These are phyloP conservation scores for Macrophya annulata DNA, from an alignment of 2,888 invertebrate genomes.

Conservation along the genomic window DNA sequence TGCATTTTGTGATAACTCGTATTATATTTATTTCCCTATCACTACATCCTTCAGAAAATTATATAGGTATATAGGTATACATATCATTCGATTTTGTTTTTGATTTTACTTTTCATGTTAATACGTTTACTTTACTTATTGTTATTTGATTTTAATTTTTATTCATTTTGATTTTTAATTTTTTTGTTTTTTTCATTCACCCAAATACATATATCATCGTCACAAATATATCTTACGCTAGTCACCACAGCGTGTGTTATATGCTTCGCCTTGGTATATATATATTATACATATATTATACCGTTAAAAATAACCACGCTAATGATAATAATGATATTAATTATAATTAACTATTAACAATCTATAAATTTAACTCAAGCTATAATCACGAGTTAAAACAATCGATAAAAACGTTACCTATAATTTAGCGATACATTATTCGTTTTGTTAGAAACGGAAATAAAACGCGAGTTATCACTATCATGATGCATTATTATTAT, in stretches of 20 bases:
- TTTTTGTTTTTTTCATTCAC: not conserved
- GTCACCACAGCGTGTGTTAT: not conserved
- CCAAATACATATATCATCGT: not conserved
- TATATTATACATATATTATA: too few relatives aligned
- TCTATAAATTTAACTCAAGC: not conserved
- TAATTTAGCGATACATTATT: not conserved
- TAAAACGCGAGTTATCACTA: conserved; percentile 52
- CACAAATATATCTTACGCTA: not conserved
- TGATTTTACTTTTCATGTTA: conserved; percentile 3
- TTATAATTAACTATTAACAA: conserved; percentile 38
- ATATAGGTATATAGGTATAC: not conserved
- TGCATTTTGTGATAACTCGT: conserved; percentile 78
- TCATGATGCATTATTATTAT: not conserved
- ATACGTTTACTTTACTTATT: not conserved
- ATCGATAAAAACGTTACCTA: too few relatives aligned
- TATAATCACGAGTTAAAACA: not conserved
- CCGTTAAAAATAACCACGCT: conserved; percentile 10
- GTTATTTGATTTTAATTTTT: not conserved
- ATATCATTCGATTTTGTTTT: not conserved
- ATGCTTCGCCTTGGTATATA: conserved; percentile 30
- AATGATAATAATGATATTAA: conserved; percentile 2
- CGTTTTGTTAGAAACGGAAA: not conserved
- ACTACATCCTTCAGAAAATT: conserved; percentile 56
- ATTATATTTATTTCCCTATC: conserved; percentile 77
- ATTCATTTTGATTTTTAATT: not conserved